Evolutionary conservation across 2,113 vertebrate species (phyloP), one percentile per base, ranked within the genome.

Genomic region (Lethenteron camtschaticum): DNA sequence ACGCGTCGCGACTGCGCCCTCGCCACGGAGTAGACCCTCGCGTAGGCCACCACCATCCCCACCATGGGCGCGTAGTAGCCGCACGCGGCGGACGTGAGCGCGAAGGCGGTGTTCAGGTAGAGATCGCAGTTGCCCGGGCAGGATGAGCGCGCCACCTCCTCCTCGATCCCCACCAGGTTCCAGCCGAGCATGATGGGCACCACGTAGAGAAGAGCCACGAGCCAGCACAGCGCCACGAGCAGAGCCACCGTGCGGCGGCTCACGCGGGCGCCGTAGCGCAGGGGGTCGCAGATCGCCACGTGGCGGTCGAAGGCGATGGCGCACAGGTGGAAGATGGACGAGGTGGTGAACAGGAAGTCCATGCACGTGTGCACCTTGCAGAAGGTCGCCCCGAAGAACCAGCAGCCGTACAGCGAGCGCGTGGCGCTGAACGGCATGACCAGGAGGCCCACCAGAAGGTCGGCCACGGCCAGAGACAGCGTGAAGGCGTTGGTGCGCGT

Each of bases 401-500:
- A 83, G 69, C 77, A 80, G 6, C 72, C 81, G 68, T 82, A 76
- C 71, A 81, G 77, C 0, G 79, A 81, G 69, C 80, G 75, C 68
- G 79, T 68, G 78, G 78, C 81, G 55, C 77, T 79, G 1, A 76
- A 79, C 0, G 78, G 79, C 80, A 78, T 79, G 70, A 83, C 24
- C 41, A 76, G 68, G 57, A 79, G 76, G n/a, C 76, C 77, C 72
- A 81, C 57, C 1, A 82, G 76, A 68, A 81, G 79, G 16, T 82
- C 79, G 0, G 76, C 76, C 68, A 72, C 1, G 0, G 78, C 79
- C 79, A 79, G 76, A 71, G 79, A 81, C 12, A 79, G 76, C 57
- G 81, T 79, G 57, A 81, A 75, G 57, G 82, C 76, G 72, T 79
- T 82, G 68, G 77, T 76, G 1, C 73, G 79, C n/a, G 78, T 81